Percentiles rank a stretch among this genome's conserved stretches.
Evolutionary conservation across 2,113 vertebrate species (phyloP).

Genomic region (Mirounga angustirostris): DNA sequence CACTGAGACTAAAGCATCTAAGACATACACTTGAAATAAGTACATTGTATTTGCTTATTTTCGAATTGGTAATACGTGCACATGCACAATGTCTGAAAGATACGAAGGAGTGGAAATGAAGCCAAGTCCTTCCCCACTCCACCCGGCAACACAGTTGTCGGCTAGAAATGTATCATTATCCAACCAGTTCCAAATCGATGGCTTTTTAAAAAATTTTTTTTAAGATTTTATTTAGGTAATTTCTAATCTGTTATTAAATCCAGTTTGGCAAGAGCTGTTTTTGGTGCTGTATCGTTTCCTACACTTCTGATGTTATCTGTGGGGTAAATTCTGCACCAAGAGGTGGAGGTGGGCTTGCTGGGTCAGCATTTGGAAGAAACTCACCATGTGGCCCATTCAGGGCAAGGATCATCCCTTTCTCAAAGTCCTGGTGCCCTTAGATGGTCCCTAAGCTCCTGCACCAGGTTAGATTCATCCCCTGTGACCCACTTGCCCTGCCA

Average conservation of each 20-base stretch:
- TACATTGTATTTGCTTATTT: background rate
- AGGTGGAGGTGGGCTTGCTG: background rate
- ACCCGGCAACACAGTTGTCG: rapidly evolving
- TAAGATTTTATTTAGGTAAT: background rate
- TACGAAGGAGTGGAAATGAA: background rate
- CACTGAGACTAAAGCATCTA: background rate
- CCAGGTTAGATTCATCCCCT: background rate
- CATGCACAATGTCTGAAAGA: background rate
- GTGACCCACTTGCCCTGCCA: too few relatives aligned
- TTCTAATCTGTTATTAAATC: background rate
- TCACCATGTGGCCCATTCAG: background rate
- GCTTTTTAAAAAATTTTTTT: too few relatives aligned
- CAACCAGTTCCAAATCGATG: background rate
- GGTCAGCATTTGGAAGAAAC: background rate
- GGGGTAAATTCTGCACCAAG: background rate
- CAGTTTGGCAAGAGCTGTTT: background rate
- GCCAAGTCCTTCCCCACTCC: background rate
- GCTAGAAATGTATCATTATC: background rate
- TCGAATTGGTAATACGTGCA: background rate
- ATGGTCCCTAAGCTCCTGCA: background rate
- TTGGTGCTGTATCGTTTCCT: background rate
- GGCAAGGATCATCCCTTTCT: background rate
- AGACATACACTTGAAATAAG: background rate
- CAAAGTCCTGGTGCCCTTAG: background rate
- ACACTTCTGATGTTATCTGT: background rate